Evolutionary conservation across 2,113 vertebrate genomes (phyloP).

Genomic region (Bos javanicus): DNA sequence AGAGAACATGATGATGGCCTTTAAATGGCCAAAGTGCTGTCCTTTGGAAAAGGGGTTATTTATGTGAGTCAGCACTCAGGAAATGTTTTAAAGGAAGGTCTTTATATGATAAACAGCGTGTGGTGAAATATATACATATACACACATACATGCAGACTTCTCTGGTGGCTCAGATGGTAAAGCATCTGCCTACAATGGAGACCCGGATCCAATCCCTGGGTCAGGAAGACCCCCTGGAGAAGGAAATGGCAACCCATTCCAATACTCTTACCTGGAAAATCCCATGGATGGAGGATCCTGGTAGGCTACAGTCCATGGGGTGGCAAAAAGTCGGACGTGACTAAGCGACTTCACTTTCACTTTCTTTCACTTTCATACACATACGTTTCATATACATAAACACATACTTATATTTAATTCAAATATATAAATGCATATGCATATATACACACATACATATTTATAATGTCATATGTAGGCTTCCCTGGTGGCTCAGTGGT

Average conservation of each 20-base stretch:
- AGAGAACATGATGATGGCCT: background rate
- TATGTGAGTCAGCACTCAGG: background rate
- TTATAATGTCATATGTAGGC: background rate
- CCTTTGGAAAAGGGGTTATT: background rate
- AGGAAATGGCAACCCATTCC: background rate
- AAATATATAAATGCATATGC: background rate
- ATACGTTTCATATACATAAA: background rate
- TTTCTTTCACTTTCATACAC: background rate
- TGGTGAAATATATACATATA: background rate
- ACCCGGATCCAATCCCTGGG: background rate
- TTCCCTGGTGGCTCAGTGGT: background rate
- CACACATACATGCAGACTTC: background rate
- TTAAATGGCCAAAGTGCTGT: background rate
- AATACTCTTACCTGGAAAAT: background rate
- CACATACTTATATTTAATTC: background rate
- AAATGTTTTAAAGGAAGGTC: background rate
- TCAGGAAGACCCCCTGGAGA: background rate
- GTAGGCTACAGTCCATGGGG: background rate
- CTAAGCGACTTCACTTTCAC: background rate
- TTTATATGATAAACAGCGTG: background rate
- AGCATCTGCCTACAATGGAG: background rate
- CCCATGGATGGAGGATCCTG: background rate
- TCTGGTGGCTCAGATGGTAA: accelerated
- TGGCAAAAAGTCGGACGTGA: accelerated
- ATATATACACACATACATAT: background rate